Evolutionary conservation across 1,140 invertebrate species (phyloP), one percentile per base, ranked within the genome.

Genomic region (Trachymyrmex cornetzi): DNA sequence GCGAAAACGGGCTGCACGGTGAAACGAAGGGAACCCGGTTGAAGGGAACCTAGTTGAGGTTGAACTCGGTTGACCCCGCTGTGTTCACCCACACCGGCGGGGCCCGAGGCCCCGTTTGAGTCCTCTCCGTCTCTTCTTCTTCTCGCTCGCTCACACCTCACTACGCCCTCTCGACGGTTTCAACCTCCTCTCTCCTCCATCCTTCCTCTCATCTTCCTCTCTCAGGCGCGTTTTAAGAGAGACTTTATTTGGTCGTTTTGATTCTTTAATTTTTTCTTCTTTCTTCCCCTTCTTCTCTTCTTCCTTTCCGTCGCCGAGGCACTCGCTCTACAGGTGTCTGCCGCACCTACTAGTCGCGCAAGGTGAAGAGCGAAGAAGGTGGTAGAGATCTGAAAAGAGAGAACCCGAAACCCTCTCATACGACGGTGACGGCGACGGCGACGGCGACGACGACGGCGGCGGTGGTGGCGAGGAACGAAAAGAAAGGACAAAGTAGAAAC

Each of bases 31-130:
- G 57, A 63, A 34, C 85, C 55, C 61, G 74, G 88, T 75, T 88
- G 87, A 90, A 87, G 89, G 69, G 80, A 84, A 84, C 87, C 89
- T 77, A 87, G 80, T 84, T 84, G 80, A 84, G 88, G 92, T 91
- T 93, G 93, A 93, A 93, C 93, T 93, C 92, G 77, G 77, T 92
- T 93, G 93, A 93, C 93, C 93, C 87, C 91, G 87, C 87, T 79
- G 89, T 93, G 90, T 92, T 93, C 92, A 93, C 92, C 92, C 90
- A 93, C 92, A 93, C 92, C 88, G 85, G 72, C 86, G 71, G 79
- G 85, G 81, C 87, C 89, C 67, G 77, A 74, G 88, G 88, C 91
- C 69, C 86, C 88, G 85, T 91, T 93, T 89, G 87, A 92, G 87
- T 93, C 88, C 92, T 89, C 89, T 71, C 14, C 61, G 53, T 19